Percentiles rank a stretch among this genome's conserved stretches.
phyloP scores from a whole-genome alignment of 2,888 invertebrate species.

The Dascillus cervinus region DNA sequence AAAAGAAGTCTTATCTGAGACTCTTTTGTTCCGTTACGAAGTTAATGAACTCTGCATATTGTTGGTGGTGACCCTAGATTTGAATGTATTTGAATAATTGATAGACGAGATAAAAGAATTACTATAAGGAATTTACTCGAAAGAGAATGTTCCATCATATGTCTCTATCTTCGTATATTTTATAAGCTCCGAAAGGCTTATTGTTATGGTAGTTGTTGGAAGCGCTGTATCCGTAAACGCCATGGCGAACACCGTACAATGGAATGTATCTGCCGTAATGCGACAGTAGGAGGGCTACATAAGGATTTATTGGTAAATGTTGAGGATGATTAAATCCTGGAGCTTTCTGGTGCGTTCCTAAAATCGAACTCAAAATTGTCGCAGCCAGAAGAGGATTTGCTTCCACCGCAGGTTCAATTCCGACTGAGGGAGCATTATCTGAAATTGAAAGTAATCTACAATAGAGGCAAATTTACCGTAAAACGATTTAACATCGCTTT shows the following conservation, averaged over 20 bases:
- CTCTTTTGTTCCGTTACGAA: constrained; percentile 25
- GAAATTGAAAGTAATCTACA: too few species aligned
- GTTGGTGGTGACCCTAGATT: background rate
- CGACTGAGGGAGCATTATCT: too few species aligned
- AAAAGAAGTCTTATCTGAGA: constrained; percentile 24
- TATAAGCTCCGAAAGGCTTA: constrained; percentile 56
- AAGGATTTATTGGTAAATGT: constrained; percentile 51
- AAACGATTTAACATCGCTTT: too few species aligned
- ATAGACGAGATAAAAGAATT: too few species aligned
- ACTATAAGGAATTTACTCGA: background rate
- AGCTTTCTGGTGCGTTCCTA: constrained; percentile 26
- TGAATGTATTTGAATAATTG: too few species aligned
- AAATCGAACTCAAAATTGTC: constrained; percentile 27
- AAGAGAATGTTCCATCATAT: constrained; percentile 3
- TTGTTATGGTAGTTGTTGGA: constrained; percentile 60
- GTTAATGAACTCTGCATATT: constrained; percentile 18
- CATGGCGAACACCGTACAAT: constrained; percentile 35
- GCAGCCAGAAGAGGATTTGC: constrained; percentile 33
- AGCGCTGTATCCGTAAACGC: constrained; percentile 55
- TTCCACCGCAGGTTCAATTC: too few species aligned
- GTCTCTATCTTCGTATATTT: constrained; percentile 39
- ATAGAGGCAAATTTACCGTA: too few species aligned
- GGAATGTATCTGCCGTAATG: constrained; percentile 56
- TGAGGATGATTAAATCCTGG: constrained; percentile 48
- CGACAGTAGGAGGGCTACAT: constrained; percentile 53